A percentile compares a stretch with the other conserved stretches of the same genome.
These are phyloP conservation scores for Xyliphius kryptos DNA, from an alignment of 2,113 vertebrate species.

Conservation along the genomic window DNA sequence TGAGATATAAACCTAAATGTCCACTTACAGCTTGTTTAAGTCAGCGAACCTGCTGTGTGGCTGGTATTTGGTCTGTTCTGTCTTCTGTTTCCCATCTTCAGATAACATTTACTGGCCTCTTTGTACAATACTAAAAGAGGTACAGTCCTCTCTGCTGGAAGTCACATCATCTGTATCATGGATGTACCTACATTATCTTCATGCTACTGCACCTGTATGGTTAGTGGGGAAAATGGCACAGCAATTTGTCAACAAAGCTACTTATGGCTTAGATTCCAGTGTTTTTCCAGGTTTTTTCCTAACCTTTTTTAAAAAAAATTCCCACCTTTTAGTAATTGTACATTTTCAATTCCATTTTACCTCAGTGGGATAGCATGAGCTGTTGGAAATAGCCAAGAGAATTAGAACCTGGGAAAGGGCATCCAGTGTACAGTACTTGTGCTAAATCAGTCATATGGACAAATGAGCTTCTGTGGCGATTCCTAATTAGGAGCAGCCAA, in stretches of 20 bases:
- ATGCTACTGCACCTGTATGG: conserved; percentile 12
- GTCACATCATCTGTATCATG: conserved; percentile 21
- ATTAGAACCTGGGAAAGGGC: no score
- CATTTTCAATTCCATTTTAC: no score
- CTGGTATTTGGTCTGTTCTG: conserved; percentile 28
- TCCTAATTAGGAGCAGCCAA: no score
- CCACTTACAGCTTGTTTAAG: conserved; percentile 31
- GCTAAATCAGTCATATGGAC: no score
- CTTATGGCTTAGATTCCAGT: no score
- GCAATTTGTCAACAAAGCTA: conserved; percentile 7
- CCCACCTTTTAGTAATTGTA: no score
- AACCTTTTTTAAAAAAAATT: no score
- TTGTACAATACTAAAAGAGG: conserved; percentile 15
- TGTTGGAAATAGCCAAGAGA: no score
- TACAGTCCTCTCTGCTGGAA: conserved; percentile 6
- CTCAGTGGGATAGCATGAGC: no score
- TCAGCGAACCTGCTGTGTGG: conserved; percentile 21
- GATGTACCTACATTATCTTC: conserved; percentile 20
- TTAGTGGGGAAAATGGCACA: conserved; percentile 6
- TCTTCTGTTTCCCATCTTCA: conserved; percentile 35
- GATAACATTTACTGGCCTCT: conserved; percentile 21
- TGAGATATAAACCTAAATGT: conserved; percentile 34
- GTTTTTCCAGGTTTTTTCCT: no score
- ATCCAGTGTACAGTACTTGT: no score
- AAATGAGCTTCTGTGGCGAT: no score